Percentiles rank a stretch among this genome's conserved stretches.
These are phyloP conservation scores for Sycophaga agraensis DNA, from an alignment of 1,140 invertebrate species.

Conservation along the genomic window DNA sequence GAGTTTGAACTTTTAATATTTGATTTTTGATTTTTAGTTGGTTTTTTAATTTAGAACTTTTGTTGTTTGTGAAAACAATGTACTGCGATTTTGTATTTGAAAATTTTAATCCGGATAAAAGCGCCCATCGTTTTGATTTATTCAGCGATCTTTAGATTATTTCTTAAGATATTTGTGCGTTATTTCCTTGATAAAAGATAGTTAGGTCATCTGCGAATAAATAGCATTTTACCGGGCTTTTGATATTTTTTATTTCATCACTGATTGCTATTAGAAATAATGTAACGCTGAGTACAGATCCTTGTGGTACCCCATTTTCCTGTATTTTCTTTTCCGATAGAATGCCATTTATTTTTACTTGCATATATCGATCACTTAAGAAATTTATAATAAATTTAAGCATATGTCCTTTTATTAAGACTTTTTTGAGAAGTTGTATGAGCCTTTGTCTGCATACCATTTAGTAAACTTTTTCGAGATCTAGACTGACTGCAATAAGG, in stretches of 20 bases:
- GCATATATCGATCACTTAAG: slow-evolving; percentile 14
- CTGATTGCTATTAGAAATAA: slow-evolving; percentile 35
- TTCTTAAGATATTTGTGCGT: slow-evolving; percentile 11
- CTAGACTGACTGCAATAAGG: slow-evolving; percentile 24
- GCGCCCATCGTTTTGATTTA: slow-evolving; percentile 1
- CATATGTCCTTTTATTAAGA: slow-evolving; percentile 21
- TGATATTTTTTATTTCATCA: slow-evolving; percentile 15
- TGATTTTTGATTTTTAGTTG: slow-evolving; percentile 1
- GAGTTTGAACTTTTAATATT: slow-evolving; percentile 3
- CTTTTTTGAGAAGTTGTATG: no score
- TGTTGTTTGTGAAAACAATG: slow-evolving; percentile 20
- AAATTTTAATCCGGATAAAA: slow-evolving; percentile 26
- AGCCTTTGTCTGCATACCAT: slow-evolving; percentile 17
- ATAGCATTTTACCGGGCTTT: background rate
- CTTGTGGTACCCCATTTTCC: slow-evolving; percentile 35
- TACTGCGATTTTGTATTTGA: slow-evolving; percentile 22
- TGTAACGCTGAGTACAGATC: slow-evolving; percentile 33
- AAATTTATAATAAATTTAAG: slow-evolving; percentile 27
- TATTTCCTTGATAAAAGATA: slow-evolving; percentile 9
- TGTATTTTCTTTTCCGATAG: no score
- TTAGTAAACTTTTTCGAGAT: background rate
- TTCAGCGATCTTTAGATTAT: slow-evolving; percentile 2
- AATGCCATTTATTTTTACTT: slow-evolving; percentile 24
- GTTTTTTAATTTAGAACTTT: background rate
- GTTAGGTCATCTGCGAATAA: slow-evolving; percentile 27